Conservation (phyloP, 2,888 invertebrate genomes). For the Campoplex capitator region DNA sequence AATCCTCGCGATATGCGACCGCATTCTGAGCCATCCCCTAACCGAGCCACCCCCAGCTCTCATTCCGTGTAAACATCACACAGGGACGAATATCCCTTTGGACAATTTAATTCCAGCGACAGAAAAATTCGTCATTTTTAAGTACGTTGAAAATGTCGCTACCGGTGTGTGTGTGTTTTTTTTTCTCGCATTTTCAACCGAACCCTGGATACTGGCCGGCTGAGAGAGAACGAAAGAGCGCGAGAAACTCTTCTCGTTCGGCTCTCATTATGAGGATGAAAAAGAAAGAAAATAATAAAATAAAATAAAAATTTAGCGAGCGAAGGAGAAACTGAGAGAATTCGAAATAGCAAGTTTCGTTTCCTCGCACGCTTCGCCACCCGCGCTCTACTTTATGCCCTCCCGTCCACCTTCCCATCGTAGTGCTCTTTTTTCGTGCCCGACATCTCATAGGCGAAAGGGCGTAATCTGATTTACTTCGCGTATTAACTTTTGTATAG, state of each 20-base stretch:
- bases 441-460: not conserved
- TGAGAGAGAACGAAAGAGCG: not conserved
- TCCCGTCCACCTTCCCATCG: constrained; percentile 5
- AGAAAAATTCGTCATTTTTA: constrained; percentile 32
- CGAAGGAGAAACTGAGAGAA: constrained; percentile 9
- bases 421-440: not conserved
- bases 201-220: constrained; percentile 44
- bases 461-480: not conserved
- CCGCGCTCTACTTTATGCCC: constrained; percentile 58
- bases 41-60: constrained; percentile 34
- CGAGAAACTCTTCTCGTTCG: constrained; percentile 18
- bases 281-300: constrained; percentile 14
- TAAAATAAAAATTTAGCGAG: not conserved
- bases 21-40: constrained; percentile 16
- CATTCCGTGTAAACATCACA: constrained; percentile 47
- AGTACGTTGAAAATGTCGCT: constrained; percentile 20
- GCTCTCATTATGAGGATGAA: constrained; percentile 61
- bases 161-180: not conserved
- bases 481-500: not conserved
- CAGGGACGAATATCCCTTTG: constrained; percentile 58
- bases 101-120: constrained; percentile 36
- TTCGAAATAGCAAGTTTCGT: constrained; percentile 46
- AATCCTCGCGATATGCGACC: constrained; percentile 49
- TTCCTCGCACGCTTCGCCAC: constrained; percentile 38
- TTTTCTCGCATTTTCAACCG: not conserved